Evolutionary conservation across 2,888 invertebrate species (phyloP), one percentile per base, ranked within the genome.

Genomic region (Allophyes oxyacanthae): DNA sequence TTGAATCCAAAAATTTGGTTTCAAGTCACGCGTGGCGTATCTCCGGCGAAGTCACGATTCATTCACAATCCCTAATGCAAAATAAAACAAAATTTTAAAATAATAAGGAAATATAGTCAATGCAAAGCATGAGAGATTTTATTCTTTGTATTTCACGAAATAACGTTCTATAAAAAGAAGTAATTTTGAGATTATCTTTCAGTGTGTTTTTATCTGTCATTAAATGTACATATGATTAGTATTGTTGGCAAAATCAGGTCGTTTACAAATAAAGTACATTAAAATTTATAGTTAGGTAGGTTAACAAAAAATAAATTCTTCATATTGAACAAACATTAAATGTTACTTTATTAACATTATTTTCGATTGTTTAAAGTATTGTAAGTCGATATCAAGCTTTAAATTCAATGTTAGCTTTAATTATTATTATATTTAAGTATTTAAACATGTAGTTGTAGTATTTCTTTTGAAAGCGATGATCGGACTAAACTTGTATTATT

Each of bases 401-500:
- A 94, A 94, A 93, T 92, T 93, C 84, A 88, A 91, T 89, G 84
- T 93, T 92, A 94, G 93, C 93, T 94, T 94, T 94, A 94, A 93
- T 93, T 91, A 90, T 84, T 64, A 75, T 81, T 90, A 86, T 88
- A 86, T 78, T 78, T 85, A 84, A 83, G 54, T 83, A 86, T 84
- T 85, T 81, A 82, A 82, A 73, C 46, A 54, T 57, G 53, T 75
- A 77, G 41, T 58, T 50, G 53, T 65, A 80, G 70, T 57, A 66
- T 69, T 60, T 63, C 42, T 64, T 64, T 67, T 59, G 26, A 61
- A 66, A 68, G 53, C 52, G 37, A 63, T 37, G 42, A 64, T 63
- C 50, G 41, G 43, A 64, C 61, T 33, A 65, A 40, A 9, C 52
- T 64, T n/a, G n/a, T n/a, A 34, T 71, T 71, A 65, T 72, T 73